Conservation (phyloP, 2,888 invertebrate genomes). For the Caenorhabditis afra region DNA sequence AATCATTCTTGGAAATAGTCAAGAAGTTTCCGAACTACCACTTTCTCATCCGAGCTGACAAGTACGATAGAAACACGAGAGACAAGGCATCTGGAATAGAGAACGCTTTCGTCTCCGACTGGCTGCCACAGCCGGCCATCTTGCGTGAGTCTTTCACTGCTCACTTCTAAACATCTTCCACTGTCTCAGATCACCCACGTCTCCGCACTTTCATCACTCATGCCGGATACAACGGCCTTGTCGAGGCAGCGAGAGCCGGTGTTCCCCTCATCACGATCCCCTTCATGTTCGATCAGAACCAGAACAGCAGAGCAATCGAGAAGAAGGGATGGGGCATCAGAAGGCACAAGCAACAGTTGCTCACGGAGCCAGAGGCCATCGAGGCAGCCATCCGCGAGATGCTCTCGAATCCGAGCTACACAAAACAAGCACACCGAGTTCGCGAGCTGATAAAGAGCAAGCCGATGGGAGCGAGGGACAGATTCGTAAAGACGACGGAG, state of each 20-base stretch:
- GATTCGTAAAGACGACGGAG: conserved; percentile 63
- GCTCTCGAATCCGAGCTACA: conserved; percentile 58
- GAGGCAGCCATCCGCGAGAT: conserved; percentile 46
- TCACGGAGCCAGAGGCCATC: conserved; percentile 35
- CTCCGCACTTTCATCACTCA: conserved; percentile 74
- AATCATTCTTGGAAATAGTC: conserved; percentile 65
- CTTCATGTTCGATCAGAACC: conserved; percentile 67
- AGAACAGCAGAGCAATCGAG: conserved; percentile 53
- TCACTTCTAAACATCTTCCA: no score
- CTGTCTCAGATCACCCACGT: conserved; percentile 65
- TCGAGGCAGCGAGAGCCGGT: conserved; percentile 72
- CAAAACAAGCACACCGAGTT: conserved; percentile 57
- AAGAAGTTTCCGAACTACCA: conserved; percentile 67
- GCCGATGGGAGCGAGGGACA: conserved; percentile 61
- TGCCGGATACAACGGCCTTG: conserved; percentile 75
- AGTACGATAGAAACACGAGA: conserved; percentile 62
- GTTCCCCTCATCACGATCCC: conserved; percentile 69
- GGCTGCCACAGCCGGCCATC: conserved; percentile 69
- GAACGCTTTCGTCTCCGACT: conserved; percentile 65
- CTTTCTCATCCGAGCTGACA: conserved; percentile 69
- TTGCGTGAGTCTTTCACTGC: conserved; percentile 35
- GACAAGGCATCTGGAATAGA: conserved; percentile 33
- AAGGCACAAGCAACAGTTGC: conserved; percentile 32
- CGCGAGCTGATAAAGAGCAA: conserved; percentile 59
- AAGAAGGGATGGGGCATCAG: conserved; percentile 58